Percentiles rank a stretch among this genome's conserved stretches.
phyloP scores from a whole-genome alignment of 2,797 vertebrate genomes.

The Todus mexicanus region DNA sequence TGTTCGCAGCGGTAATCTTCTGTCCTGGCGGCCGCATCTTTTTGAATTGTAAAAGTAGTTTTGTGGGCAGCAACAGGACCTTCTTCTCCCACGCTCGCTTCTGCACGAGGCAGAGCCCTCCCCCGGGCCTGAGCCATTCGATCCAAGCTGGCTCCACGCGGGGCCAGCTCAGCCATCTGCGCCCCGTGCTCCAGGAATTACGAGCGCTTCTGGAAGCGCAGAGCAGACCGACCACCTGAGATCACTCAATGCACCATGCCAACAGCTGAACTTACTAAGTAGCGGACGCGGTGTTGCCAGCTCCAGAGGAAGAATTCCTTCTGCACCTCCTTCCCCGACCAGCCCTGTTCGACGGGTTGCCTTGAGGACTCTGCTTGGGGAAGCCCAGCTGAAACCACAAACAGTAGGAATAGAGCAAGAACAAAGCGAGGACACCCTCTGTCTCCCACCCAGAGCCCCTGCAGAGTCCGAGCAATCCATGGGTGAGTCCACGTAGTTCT shows the following conservation, averaged over 20 bases:
- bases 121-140: neutral
- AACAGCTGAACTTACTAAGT: neutral
- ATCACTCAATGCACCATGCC: neutral
- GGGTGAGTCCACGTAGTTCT: neutral
- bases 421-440: neutral
- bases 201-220: neutral
- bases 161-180: neutral
- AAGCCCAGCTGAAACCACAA: neutral
- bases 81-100: neutral
- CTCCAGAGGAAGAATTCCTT: neutral
- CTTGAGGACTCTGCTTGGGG: neutral
- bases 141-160: constrained; percentile 4
- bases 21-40: neutral
- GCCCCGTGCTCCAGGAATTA: neutral
- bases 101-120: neutral
- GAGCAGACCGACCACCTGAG: constrained; percentile 17
- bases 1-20: neutral
- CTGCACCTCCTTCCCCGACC: neutral
- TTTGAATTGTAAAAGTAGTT: neutral
- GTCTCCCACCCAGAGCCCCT: neutral
- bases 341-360: neutral
- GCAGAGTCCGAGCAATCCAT: neutral
- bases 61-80: neutral
- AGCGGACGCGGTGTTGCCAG: neutral
- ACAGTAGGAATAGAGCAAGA: neutral